These are phyloP conservation scores for Carcharodon carcharias DNA, from an alignment of 2,797 vertebrate genomes.

Conservation along the genomic window DNA sequence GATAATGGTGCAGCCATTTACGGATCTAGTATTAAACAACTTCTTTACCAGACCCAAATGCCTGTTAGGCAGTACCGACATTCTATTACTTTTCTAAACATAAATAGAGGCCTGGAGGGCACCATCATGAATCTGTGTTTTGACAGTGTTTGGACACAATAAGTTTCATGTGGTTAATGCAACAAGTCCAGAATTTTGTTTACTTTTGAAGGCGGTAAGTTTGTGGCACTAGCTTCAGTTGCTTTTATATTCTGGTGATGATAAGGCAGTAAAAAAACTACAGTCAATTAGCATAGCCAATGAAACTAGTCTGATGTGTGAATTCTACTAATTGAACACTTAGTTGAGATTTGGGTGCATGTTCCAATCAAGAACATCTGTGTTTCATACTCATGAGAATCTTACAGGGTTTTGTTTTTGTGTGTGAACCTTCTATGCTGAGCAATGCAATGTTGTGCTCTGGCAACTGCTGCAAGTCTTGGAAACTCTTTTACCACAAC, in stretches of 20 bases:
- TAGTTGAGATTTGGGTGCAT: background rate
- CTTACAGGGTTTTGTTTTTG: background rate
- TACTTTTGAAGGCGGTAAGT: background rate
- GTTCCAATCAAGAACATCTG: background rate
- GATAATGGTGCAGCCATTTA: background rate
- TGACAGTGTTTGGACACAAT: constrained; percentile 24
- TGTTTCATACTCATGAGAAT: background rate
- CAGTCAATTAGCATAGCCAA: background rate
- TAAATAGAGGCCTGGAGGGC: background rate
- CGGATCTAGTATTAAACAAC: background rate
- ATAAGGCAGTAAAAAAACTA: background rate
- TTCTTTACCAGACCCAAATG: background rate
- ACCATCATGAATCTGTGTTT: background rate
- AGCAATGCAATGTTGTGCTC: background rate
- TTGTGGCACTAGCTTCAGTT: background rate
- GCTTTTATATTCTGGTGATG: background rate
- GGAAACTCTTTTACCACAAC: background rate
- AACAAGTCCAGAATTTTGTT: background rate
- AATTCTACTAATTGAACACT: background rate
- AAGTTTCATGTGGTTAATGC: background rate
- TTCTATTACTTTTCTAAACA: background rate
- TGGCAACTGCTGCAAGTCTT: background rate
- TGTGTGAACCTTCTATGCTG: background rate
- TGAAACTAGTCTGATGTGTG: background rate
- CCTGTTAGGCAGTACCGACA: background rate